Evolutionary conservation across 2,113 vertebrate genomes (phyloP).

Genomic region (Daboia siamensis): DNA sequence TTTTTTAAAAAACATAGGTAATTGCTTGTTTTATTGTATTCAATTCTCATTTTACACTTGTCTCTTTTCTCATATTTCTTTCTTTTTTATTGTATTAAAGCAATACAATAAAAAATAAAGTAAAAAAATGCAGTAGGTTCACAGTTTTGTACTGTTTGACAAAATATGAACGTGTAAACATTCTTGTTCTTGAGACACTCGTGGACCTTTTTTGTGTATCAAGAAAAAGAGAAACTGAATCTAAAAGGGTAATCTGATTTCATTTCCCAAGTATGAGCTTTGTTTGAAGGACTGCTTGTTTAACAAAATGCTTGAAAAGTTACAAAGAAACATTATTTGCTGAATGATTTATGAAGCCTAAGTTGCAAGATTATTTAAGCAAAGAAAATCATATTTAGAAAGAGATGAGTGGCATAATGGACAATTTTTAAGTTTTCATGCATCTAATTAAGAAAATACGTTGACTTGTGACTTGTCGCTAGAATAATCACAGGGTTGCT

Average conservation of each 20-base stretch:
- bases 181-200: background rate
- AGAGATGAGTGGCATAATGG: slow-evolving; percentile 34
- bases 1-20: background rate
- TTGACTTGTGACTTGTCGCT: slow-evolving; percentile 35
- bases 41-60: background rate
- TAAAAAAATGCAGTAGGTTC: background rate
- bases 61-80: background rate
- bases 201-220: background rate
- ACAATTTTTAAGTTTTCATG: slow-evolving; percentile 37
- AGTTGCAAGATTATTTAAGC: slow-evolving; percentile 1
- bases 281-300: slow-evolving; percentile 16
- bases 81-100: background rate
- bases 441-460: slow-evolving; percentile 41
- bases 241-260: background rate
- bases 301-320: slow-evolving; percentile 17
- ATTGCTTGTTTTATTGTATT: background rate
- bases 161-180: background rate
- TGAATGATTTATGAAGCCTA: background rate
- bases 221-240: slow-evolving; percentile 5
- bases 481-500: slow-evolving; percentile 36
- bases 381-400: slow-evolving; percentile 49
- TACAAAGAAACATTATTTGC: slow-evolving; percentile 25
- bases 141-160: background rate
- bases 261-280: slow-evolving; percentile 10
- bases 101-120: background rate